Percentiles rank a stretch among this genome's conserved stretches.
These are phyloP conservation scores for Dicranocentrus wangi DNA, from an alignment of 2,888 invertebrate genomes.

Conservation along the genomic window DNA sequence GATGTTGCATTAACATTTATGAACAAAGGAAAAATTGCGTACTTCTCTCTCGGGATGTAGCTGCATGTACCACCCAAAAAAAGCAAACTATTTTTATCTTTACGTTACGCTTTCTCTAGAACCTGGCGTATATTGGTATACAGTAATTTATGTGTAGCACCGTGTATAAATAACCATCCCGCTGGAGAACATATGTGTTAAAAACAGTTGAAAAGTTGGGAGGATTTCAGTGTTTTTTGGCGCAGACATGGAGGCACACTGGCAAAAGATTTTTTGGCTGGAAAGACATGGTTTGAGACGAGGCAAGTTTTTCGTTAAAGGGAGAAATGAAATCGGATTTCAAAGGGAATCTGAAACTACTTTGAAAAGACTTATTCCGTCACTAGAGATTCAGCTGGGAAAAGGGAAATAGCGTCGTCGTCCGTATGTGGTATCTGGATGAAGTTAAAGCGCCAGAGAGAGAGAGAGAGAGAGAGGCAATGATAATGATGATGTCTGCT, in stretches of 20 bases:
- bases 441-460: background rate
- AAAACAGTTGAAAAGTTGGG: conserved; percentile 2
- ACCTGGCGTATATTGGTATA: background rate
- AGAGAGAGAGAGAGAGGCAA: conserved; percentile 14
- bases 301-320: conserved; percentile 40
- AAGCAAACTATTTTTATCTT: too few species aligned
- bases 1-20: conserved; percentile 27
- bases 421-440: background rate
- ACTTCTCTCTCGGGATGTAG: too few species aligned
- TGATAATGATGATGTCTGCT: conserved; percentile 48
- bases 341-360: conserved; percentile 60
- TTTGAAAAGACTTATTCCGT: conserved; percentile 40
- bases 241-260: background rate
- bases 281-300: conserved; percentile 21
- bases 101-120: too few species aligned
- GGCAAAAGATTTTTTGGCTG: background rate
- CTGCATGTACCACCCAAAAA: background rate
- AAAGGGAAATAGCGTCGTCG: conserved; percentile 18
- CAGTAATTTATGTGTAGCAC: background rate
- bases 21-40: conserved; percentile 3
- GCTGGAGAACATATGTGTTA: conserved; percentile 19
- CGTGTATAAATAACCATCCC: conserved; percentile 9
- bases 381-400: conserved; percentile 11
- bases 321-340: conserved; percentile 62
- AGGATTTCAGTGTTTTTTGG: conserved; percentile 18